Conservation (phyloP, 2,113 vertebrate genomes). For the Coreoperca whiteheadi region DNA sequence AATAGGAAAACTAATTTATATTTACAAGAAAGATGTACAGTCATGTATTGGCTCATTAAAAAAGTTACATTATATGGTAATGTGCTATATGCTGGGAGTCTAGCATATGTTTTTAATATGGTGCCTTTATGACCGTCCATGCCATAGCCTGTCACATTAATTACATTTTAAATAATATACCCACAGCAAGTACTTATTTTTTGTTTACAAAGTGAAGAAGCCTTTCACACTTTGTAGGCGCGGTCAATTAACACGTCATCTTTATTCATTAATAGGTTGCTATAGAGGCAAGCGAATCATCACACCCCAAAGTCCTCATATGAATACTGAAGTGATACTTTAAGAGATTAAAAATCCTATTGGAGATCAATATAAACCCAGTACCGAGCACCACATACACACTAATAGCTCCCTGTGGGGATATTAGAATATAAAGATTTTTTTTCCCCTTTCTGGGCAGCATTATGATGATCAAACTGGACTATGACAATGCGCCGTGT, state of each 20-base stretch:
- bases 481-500: conserved; percentile 77
- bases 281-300: neutral
- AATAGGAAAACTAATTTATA: too few species aligned
- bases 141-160: neutral
- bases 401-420: conserved; percentile 38
- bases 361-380: conserved; percentile 43
- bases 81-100: neutral
- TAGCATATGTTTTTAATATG: too few species aligned
- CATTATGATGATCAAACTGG: conserved; percentile 51
- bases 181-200: neutral
- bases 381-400: conserved; percentile 1
- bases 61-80: too few species aligned
- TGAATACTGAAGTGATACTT: conserved; percentile 26
- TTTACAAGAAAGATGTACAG: too few species aligned
- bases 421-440: conserved; percentile 30
- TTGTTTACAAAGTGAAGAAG: neutral
- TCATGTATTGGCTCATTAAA: too few species aligned
- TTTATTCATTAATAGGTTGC: neutral
- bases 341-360: conserved; percentile 36
- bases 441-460: neutral
- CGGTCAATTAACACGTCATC: neutral
- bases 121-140: neutral
- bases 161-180: neutral
- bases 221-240: neutral
- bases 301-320: conserved; percentile 1